Evolutionary conservation across 2,888 invertebrate species (phyloP), one percentile per base, ranked within the genome.

Genomic region (Hydriomena furcata): DNA sequence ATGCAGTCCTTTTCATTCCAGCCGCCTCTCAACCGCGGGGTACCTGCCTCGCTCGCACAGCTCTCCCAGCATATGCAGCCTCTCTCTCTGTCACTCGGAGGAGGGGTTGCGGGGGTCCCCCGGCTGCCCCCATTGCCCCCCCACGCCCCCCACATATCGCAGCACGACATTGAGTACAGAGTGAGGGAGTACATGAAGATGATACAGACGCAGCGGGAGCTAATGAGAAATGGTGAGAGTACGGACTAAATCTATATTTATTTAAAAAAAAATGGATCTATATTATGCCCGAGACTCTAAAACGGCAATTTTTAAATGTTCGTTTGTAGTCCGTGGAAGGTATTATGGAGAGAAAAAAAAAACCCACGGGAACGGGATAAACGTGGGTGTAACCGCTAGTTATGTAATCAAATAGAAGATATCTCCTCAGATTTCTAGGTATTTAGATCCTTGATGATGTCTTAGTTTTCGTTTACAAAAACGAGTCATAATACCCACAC

Each of bases 101-200:
- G 79, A 6, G 88, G 91, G 1, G 89, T 91, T 37, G 87, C 84
- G 32, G 91, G 91, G 0, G 89, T 92, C 0, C 93, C 93, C 30
- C 92, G 93, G 67, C 69, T 91, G 90, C 89, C 91, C 79, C 91
- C 92, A 75, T 44, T 92, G 76, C 79, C 91, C 74, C 60, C 82
- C 76, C 84, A 91, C 84, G 66, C 81, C 42, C 92, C 92, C 7
- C 93, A 93, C 59, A 85, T 93, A 47, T 90, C 93, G 5, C 93
- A 93, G 61, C 93, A 93, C 55, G 96, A 96, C 71, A 92, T 96
- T 52, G 95, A 96, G 74, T 94, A 93, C 52, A 92, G 95, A 17
- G 94, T 96, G 91, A 92, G 94, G 69, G 95, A 96, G 67, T 96
- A 96, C 76, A 92, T 96, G 69, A 96, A 95, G 80, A 81, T 95